Base-by-base conservation (phyloP, 2,888 invertebrate genomes). In the Gibbula magus region DNA sequence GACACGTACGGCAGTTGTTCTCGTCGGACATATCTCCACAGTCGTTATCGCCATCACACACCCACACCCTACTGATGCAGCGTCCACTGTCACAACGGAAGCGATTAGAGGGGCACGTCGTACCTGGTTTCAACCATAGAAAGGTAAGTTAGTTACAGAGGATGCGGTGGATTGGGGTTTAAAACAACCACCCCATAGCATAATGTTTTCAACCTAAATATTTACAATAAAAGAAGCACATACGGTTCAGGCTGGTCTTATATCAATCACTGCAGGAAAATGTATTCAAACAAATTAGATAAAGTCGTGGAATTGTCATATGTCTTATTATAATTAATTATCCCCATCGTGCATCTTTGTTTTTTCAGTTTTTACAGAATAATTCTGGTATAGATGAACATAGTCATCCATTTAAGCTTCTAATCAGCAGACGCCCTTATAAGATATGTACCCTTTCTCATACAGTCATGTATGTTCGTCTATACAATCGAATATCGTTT, bases 21-120 rank as follows among this genome's bases (percentile, higher is more conserved):
- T 98, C 98, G 91, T 98, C 98, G 79, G 97, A 97, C 93, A 97
- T 97, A 91, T 99, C 98, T 88, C 98, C 94, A 89, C 99, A 99
- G 91, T 99, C 98, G 90, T 98, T 97, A 88, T 98, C 98, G 0
- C 98, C 98, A 91, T 98, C 98, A 92, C 98, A 98, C 0, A 97
- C 96, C 98, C 98, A 98, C 22, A 81, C 79, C 16, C 82, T 79
- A 29, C 85, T 86, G 54, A 91, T 86, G 83, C 91, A 91, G 56
- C 85, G 84, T 0, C 89, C 89, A 82, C 89, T 89, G 4, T 80
- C 83, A 87, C 91, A 91, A 20, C 80, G 78, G 78, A 90, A 90
- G 70, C 86, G 83, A 56, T 86, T 85, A 8, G 86, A 35, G 0
- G 86, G 80, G 74, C 89, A 89, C 1, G 86, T 83, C 20, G 98